A percentile compares a stretch with the other conserved stretches of the same genome.
These are phyloP conservation scores for Tachina lurida DNA, from an alignment of 2,888 invertebrate species.

Conservation along the genomic window DNA sequence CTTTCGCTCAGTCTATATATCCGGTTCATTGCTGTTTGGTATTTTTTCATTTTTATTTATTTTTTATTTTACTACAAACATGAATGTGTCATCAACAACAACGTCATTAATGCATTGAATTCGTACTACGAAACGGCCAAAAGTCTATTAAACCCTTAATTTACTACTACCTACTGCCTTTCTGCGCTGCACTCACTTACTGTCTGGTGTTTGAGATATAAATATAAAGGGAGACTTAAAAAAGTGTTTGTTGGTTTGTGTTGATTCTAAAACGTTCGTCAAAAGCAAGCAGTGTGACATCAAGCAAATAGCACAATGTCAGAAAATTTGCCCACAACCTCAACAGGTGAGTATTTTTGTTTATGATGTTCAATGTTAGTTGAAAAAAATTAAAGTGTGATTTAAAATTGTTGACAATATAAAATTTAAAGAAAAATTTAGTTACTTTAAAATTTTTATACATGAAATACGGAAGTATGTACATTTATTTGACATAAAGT, in stretches of 20 bases:
- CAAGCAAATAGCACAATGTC: conserved; percentile 70
- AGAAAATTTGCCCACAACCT: conserved; percentile 74
- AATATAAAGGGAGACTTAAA: not conserved
- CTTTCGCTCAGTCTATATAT: conserved; percentile 13
- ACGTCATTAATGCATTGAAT: conserved; percentile 36
- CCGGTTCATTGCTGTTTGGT: conserved; percentile 19
- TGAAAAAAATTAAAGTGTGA: no score
- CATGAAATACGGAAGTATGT: no score
- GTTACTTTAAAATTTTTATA: no score
- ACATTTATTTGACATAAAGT: no score
- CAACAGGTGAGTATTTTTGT: conserved; percentile 76
- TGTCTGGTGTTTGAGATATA: not conserved
- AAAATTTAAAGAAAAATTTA: no score
- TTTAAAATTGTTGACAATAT: no score
- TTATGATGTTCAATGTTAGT: not conserved
- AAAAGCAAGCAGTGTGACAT: conserved; percentile 48
- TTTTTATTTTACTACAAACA: conserved; percentile 1
- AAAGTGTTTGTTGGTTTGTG: conserved; percentile 12
- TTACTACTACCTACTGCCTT: not conserved
- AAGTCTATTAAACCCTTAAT: not conserved
- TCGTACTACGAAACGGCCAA: not conserved
- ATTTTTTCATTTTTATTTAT: not conserved
- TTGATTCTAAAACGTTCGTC: conserved; percentile 16
- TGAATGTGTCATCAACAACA: conserved; percentile 42
- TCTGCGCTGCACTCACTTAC: not conserved